Base-by-base conservation (phyloP, 2,113 vertebrate genomes). In the Amia ocellicauda region DNA sequence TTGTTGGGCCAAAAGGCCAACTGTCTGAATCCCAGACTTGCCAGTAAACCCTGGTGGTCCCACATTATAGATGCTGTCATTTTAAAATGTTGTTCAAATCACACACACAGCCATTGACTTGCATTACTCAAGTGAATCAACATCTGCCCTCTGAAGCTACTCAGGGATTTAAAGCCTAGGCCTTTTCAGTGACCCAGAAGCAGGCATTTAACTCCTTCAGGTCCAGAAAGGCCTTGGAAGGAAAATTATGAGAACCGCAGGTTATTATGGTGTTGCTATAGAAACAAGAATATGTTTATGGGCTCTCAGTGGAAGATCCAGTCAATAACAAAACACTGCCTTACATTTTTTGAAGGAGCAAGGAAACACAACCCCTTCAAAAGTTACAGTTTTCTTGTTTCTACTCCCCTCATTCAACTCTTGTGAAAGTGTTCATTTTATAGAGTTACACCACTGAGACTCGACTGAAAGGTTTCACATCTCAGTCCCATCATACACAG, bases 101-200 rank as follows among this genome's bases (percentile, higher is more conserved):
- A 36, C 52, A 54, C 52, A 55, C 53, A n/a, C 11, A 29, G 53
- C 27, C 28, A 56, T 56, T 56, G 53, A 56, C 26, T 56, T 56
- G 27, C 28, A 56, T 56, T 56, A 56, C 53, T 56, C 53, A 56
- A 56, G 53, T 56, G 53, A 56, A 31, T 56, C 53, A 31, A 56
- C 53, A 56, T 56, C 53, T 56, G 53, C 53, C 28, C 29, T 11
- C 17, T 19, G 53, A 56, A 56, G 19, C 24, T 29, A 27, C 28
- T 31, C 24, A n/a, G 53, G 53, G 26, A 56, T 56, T 56, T 56
- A 31, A 29, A 56, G 53, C 26, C 11, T 17, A 29, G 53, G 28
- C 53, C 17, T 31, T 31, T 24, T 26, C 14, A 26, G 17, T 56
- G 53, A 56, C 53, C 53, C 53, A 56, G 53, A 56, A 56, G 16